Evolutionary conservation across 2,888 invertebrate genomes (phyloP), one percentile per base, ranked within the genome.

Genomic region (Campoplex capitator): DNA sequence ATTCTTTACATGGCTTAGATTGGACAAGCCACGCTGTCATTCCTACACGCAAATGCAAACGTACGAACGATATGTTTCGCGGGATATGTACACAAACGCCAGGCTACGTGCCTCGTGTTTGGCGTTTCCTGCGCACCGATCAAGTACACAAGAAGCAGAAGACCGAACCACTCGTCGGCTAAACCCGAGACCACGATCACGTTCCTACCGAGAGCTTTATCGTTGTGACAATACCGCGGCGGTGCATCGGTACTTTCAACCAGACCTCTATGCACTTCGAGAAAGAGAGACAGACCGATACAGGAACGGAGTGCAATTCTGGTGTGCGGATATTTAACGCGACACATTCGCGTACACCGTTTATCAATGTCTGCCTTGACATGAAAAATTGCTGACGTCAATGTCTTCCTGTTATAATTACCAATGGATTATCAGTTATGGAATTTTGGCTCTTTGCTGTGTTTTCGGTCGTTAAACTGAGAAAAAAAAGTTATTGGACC

Each of bases 1-100:
- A 62, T 83, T 74, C 83, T 87, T 88, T 89, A 85, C 88, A 88
- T 88, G 84, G 82, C 65, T 79, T 79, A 88, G 88, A 88, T 89
- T 87, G 87, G 81, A 86, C 87, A 67, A 84, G 84, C 75, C 84
- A 62, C 76, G 75, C 65, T 81, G 80, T 65, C 42, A 68, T 80
- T 62, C 51, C 32, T 62, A 62, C 32, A 32, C 32, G 16, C 32
- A 32, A 32, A 32, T 32, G 32, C 62, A 32, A 62, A 62, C 62
- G 62, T 62, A 62, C 32, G 3, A 62, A 62, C 62, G 62, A 62
- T 62, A 62, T 32, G 23, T 62, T 62, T 62, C 62, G 32, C 13
- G 62, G 23, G 23, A 23, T 23, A 62, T 16, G 62, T 32, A 62
- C 62, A 62, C 62, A 32, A 62, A 16, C 62, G 16, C 32, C 32